These are phyloP conservation scores for Hepsetus odoe DNA, from an alignment of 2,113 vertebrate genomes.

Conservation along the genomic window DNA sequence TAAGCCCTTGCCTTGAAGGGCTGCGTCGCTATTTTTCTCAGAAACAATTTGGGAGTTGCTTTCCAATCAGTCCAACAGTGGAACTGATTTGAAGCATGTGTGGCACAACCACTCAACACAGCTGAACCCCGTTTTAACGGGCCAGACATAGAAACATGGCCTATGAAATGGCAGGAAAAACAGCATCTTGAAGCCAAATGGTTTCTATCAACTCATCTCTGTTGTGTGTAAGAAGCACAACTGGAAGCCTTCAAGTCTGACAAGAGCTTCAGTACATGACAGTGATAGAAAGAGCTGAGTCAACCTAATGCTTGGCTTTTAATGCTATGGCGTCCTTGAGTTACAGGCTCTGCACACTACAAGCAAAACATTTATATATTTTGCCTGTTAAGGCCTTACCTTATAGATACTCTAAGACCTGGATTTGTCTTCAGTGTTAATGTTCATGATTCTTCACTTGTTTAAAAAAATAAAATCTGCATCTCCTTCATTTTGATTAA, in stretches of 20 bases:
- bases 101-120: background rate
- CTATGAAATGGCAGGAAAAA: background rate
- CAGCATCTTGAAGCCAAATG: background rate
- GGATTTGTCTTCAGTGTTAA: no score
- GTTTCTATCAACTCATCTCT: background rate
- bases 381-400: background rate
- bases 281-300: no score
- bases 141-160: background rate
- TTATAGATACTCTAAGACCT: background rate
- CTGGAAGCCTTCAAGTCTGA: background rate
- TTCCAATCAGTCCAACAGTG: conserved; percentile 8
- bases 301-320: background rate
- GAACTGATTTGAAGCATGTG: conserved; percentile 58
- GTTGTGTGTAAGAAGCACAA: background rate
- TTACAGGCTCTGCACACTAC: background rate
- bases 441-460: no score
- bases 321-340: no score
- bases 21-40: conserved; percentile 29
- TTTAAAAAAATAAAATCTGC: no score
- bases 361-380: background rate
- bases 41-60: conserved; percentile 33
- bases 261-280: background rate
- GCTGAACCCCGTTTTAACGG: background rate
- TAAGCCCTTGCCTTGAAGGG: conserved; percentile 13
- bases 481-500: no score